Conservation (phyloP, 2,888 invertebrate genomes). For the Macrosoma leucophasiata region DNA sequence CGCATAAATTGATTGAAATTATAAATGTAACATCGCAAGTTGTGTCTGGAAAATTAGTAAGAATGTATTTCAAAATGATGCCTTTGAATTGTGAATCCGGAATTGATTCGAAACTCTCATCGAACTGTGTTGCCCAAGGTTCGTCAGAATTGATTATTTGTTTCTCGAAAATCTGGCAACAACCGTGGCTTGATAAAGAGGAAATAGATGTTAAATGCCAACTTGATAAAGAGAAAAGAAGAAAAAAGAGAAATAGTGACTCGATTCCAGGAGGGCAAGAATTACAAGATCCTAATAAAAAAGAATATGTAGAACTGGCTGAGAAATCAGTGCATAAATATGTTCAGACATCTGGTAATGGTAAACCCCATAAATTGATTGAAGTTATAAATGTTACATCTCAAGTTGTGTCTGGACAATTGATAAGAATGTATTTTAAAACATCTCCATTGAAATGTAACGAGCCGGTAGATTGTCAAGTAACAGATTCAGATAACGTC, state of each 20-base stretch:
- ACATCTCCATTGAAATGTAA: conserved; percentile 33
- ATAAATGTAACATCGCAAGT: conserved; percentile 48
- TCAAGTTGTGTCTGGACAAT: conserved; percentile 35
- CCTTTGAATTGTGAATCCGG: no score
- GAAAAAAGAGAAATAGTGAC: background rate
- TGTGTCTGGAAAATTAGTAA: conserved; percentile 48
- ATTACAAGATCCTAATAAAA: conserved; percentile 28
- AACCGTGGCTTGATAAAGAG: conserved; percentile 66
- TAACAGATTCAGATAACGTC: conserved; percentile 24
- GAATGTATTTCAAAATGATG: conserved; percentile 39
- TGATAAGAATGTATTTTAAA: conserved; percentile 37
- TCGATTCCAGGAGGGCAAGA: background rate
- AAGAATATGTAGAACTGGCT: conserved; percentile 34
- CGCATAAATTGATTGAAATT: conserved; percentile 34
- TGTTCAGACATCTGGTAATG: conserved; percentile 26
- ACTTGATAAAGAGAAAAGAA: conserved; percentile 9
- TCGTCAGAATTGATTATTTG: conserved; percentile 40
- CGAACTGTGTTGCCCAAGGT: conserved; percentile 17
- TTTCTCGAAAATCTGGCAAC: conserved; percentile 71
- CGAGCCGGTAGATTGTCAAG: conserved; percentile 24
- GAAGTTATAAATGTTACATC: conserved; percentile 35
- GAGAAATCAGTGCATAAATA: conserved; percentile 38
- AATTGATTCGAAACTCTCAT: no score
- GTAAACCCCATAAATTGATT: conserved; percentile 29
- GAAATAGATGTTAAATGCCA: conserved; percentile 36